Evolutionary conservation across 2,888 invertebrate species (phyloP).

Genomic region (Malacosoma neustria): DNA sequence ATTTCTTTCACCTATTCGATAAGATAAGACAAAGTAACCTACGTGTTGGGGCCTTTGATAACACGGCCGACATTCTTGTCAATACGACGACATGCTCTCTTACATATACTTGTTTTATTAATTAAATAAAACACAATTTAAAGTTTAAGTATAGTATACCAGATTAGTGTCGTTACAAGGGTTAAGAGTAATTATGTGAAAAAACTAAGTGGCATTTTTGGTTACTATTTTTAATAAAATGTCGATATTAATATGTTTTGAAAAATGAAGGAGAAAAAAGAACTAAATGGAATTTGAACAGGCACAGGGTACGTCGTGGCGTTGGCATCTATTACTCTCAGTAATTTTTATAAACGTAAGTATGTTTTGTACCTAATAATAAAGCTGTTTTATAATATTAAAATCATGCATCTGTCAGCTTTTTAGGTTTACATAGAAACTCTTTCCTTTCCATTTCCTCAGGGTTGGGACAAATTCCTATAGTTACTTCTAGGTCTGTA

Average conservation of each 20-base stretch:
- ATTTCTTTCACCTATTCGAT: constrained; percentile 47
- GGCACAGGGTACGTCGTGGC: constrained; percentile 44
- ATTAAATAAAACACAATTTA: constrained; percentile 8
- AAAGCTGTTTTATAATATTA: too few species aligned
- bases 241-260: constrained; percentile 19
- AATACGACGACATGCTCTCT: constrained; percentile 54
- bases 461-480: too few species aligned
- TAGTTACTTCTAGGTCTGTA: too few species aligned
- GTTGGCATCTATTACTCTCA: constrained; percentile 53
- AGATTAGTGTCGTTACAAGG: constrained; percentile 1
- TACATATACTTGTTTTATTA: constrained; percentile 24
- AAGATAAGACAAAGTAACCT: constrained; percentile 63
- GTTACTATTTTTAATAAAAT: constrained; percentile 9
- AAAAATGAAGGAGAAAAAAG: constrained; percentile 29
- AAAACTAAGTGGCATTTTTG: constrained; percentile 2
- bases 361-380: too few species aligned
- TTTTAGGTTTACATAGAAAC: too few species aligned
- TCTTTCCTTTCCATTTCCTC: too few species aligned
- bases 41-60: constrained; percentile 51
- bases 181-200: constrained; percentile 14
- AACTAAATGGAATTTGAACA: constrained; percentile 52
- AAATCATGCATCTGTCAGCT: too few species aligned
- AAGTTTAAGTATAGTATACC: not conserved
- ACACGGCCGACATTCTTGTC: constrained; percentile 50
- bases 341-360: constrained; percentile 56